These are phyloP conservation scores for Tachyglossus aculeatus DNA, from an alignment of 2,797 vertebrate species.

Conservation along the genomic window DNA sequence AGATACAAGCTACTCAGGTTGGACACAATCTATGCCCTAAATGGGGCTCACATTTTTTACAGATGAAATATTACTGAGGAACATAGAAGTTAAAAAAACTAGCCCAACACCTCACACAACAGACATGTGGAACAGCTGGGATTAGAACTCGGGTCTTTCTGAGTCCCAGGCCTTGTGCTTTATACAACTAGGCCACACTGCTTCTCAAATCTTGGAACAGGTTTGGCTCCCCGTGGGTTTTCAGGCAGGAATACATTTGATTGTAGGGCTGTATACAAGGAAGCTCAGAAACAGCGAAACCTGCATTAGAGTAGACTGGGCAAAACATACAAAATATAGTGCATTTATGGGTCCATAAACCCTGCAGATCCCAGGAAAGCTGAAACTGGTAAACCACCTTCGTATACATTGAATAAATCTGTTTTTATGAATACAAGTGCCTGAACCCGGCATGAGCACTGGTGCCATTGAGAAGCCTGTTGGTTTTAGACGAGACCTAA, in stretches of 20 bases:
- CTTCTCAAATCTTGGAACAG: too few species aligned
- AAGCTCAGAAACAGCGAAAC: background rate
- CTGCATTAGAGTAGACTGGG: background rate
- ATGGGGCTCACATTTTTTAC: too few species aligned
- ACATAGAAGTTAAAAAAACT: background rate
- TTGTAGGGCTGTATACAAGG: rapidly evolving
- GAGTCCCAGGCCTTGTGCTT: background rate
- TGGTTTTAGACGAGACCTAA: background rate
- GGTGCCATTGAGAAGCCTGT: background rate
- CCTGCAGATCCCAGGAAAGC: background rate
- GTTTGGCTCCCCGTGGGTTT: too few species aligned
- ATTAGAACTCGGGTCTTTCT: background rate
- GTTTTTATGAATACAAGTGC: background rate
- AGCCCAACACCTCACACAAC: background rate
- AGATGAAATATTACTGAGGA: background rate
- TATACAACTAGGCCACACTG: too few species aligned
- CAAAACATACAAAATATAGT: background rate
- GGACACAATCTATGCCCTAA: too few species aligned
- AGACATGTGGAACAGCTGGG: background rate
- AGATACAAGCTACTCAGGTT: too few species aligned
- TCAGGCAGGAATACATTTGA: too few species aligned
- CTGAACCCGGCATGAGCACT: rapidly evolving
- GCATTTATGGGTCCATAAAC: background rate
- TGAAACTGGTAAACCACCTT: background rate
- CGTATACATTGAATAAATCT: background rate